phyloP scores from a whole-genome alignment of 2,888 invertebrate species.

The Acrobeloides nanus region DNA sequence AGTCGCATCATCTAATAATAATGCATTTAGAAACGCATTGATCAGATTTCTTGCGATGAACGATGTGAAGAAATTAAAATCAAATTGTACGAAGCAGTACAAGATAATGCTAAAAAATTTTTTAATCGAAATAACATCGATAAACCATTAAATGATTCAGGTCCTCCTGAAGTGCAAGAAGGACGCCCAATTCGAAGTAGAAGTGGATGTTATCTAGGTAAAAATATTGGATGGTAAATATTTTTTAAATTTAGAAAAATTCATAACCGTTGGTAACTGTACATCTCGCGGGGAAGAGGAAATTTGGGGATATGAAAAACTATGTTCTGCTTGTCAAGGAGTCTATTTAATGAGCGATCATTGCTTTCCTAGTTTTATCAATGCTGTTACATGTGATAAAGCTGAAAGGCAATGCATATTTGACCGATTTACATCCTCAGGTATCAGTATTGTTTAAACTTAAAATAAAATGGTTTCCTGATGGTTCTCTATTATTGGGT shows the following conservation, averaged over 20 bases:
- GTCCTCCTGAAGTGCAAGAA: constrained; percentile 5
- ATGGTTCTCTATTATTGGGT: constrained; percentile 4
- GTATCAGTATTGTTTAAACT: too few species aligned
- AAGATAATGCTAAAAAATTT: not conserved
- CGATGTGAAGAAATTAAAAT: constrained; percentile 20
- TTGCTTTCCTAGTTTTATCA: constrained; percentile 47
- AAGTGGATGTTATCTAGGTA: constrained; percentile 13
- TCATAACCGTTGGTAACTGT: constrained; percentile 42
- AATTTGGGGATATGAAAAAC: constrained; percentile 26
- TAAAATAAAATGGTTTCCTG: not conserved
- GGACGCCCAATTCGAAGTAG: not conserved
- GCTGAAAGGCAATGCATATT: constrained; percentile 40
- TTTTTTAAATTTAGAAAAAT: constrained; percentile 24
- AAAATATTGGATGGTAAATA: not conserved
- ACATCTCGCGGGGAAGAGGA: constrained; percentile 37
- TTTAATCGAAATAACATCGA: too few species aligned
- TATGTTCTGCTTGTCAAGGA: constrained; percentile 42
- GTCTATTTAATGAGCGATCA: constrained; percentile 31
- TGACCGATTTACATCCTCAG: constrained; percentile 31
- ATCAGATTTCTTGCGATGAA: constrained; percentile 17
- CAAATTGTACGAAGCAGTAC: constrained; percentile 17
- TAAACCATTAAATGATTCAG: not conserved
- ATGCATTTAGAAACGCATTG: constrained; percentile 6
- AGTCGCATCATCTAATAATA: too few species aligned
- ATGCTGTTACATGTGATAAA: constrained; percentile 40